These are phyloP conservation scores for Hydroisotoma schaefferi DNA, from an alignment of 2,888 invertebrate species.

Conservation along the genomic window DNA sequence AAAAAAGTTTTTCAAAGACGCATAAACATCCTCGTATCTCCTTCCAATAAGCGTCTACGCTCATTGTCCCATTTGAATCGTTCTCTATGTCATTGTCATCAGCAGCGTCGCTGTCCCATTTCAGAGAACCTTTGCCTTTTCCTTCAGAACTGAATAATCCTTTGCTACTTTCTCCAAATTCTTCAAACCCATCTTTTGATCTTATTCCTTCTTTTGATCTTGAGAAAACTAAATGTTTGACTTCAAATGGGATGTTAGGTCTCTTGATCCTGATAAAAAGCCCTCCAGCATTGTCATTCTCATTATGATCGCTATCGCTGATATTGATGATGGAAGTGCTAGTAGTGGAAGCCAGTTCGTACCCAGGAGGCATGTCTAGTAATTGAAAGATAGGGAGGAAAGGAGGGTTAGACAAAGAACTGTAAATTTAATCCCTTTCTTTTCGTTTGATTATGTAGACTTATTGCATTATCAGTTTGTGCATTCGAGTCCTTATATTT, in stretches of 20 bases:
- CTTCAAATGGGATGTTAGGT: background rate
- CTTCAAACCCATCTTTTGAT: background rate
- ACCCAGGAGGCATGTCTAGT: no score
- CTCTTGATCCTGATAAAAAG: no score
- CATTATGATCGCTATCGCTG: no score
- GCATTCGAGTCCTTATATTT: no score
- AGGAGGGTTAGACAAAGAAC: no score
- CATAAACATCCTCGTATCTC: slow-evolving; percentile 2
- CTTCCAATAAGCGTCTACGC: slow-evolving; percentile 1
- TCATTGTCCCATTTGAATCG: background rate
- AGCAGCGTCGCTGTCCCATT: background rate
- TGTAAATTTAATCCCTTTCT: no score
- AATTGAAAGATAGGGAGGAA: no score
- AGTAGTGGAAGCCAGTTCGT: no score
- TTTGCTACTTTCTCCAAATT: background rate
- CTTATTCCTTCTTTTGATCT: background rate
- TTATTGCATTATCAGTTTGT: no score
- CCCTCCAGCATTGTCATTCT: no score
- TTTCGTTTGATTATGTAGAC: no score
- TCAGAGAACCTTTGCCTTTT: background rate
- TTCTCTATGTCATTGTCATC: background rate
- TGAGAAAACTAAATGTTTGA: background rate
- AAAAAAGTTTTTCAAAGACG: slow-evolving; percentile 7
- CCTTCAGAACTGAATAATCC: background rate
- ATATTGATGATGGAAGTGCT: no score